Evolutionary conservation across 1,140 invertebrate species (phyloP), one percentile per base, ranked within the genome.

Genomic region (Pachyrhynchus sulphureomaculatus): DNA sequence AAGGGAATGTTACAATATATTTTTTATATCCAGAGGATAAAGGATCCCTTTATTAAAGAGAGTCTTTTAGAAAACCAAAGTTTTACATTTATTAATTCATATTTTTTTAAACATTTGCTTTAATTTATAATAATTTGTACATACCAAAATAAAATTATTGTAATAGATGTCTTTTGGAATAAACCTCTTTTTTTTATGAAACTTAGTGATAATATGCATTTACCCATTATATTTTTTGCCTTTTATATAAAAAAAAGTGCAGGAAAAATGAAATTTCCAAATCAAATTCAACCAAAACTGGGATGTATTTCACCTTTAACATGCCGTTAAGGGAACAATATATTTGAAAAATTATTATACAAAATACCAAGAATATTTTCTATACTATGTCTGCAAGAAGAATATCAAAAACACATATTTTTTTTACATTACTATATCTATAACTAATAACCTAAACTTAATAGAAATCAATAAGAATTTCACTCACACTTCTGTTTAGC

Each of bases 11-110:
- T 0, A 84, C 83, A 64, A 92, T 96, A 74, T 93, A 92, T 77
- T 96, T 96, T 77, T 78, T 94, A 41, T 83, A 93, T 71, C 82
- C 86, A 59, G 93, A 96, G 83, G 85, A 94, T 71, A 91, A 90
- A 79, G 88, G 88, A 49, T 85, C 91, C 12, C 44, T 61, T 18
- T 64, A 67, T 34, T 67, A 53, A 53, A 51, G n/a, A n/a, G n/a
- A n/a, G n/a, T n/a, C n/a, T n/a, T n/a, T n/a, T n/a, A n/a, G n/a
- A n/a, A n/a, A n/a, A n/a, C n/a, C n/a, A n/a, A n/a, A n/a, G n/a
- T n/a, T n/a, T n/a, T n/a, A n/a, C n/a, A n/a, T n/a, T n/a, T n/a
- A n/a, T n/a, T n/a, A n/a, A n/a, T n/a, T n/a, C n/a, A n/a, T n/a
- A n/a, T n/a, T n/a, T n/a, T n/a, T n/a, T n/a, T n/a, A n/a, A n/a